Percentiles rank a stretch among this genome's conserved stretches.
Evolutionary conservation across 2,888 invertebrate genomes (phyloP).

Genomic region (Drosophila setosimentum): DNA sequence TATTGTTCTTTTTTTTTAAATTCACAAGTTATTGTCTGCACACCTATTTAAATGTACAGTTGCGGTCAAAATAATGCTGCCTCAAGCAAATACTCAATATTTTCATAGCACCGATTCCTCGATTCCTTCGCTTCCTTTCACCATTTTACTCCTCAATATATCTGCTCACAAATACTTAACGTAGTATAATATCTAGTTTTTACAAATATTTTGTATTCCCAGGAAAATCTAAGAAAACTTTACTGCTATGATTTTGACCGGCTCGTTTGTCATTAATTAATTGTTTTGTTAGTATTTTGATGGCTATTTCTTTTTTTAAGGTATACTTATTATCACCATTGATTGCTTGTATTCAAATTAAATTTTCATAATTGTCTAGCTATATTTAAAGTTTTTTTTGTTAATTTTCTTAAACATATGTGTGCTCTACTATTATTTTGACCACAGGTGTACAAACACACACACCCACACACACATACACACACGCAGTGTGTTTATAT

Average conservation of each 20-base stretch:
- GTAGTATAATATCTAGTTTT: too few relatives aligned
- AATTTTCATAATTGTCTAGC: not conserved
- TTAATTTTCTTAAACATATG: not conserved
- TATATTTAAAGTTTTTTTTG: not conserved
- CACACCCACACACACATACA: not conserved
- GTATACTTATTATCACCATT: not conserved
- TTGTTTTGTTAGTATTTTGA: not conserved
- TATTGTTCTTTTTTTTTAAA: too few relatives aligned
- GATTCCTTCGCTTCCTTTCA: too few relatives aligned
- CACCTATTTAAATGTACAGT: too few relatives aligned
- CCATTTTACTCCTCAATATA: too few relatives aligned
- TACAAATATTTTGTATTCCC: too few relatives aligned
- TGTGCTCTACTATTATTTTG: not conserved
- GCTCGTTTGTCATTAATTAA: not conserved
- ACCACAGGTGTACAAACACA: not conserved
- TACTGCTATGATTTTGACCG: not conserved
- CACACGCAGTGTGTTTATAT: not conserved
- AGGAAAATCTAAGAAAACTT: not conserved
- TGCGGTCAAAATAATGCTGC: too few relatives aligned
- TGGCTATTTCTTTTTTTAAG: not conserved
- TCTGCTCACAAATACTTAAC: too few relatives aligned
- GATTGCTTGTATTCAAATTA: not conserved
- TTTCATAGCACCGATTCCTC: too few relatives aligned
- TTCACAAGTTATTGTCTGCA: too few relatives aligned
- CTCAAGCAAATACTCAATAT: too few relatives aligned